A percentile compares a stretch with the other conserved stretches of the same genome.
Evolutionary conservation across 2,888 invertebrate species (phyloP).

Genomic region (Leucophenga montana): DNA sequence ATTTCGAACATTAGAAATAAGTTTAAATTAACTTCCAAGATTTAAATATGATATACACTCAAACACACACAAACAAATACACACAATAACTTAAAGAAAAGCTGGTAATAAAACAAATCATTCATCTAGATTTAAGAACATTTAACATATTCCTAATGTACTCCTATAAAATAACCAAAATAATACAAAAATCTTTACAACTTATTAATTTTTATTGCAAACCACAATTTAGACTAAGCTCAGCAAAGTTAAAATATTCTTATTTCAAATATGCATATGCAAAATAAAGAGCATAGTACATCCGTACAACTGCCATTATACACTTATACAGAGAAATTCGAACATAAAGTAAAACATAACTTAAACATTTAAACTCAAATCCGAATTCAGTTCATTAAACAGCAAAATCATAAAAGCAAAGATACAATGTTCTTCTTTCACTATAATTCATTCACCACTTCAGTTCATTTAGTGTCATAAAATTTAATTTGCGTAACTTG

Average conservation of each 20-base stretch:
- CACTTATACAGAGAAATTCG: background rate
- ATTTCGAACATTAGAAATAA: too few species aligned
- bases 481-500: conserved; percentile 19
- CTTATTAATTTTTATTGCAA: background rate
- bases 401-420: conserved; percentile 34
- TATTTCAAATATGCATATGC: background rate
- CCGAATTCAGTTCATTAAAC: conserved; percentile 22
- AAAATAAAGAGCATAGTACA: too few species aligned
- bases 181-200: too few species aligned
- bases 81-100: too few species aligned
- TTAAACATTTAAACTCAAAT: conserved; percentile 15
- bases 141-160: too few species aligned
- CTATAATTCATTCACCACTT: background rate
- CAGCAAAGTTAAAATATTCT: background rate
- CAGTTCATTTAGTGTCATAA: conserved; percentile 16
- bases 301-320: background rate
- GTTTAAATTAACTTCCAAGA: too few species aligned
- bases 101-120: too few species aligned
- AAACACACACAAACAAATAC: too few species aligned
- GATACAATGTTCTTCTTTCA: conserved; percentile 27
- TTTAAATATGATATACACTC: too few species aligned
- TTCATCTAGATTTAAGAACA: too few species aligned
- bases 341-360: conserved; percentile 9
- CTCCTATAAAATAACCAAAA: too few species aligned
- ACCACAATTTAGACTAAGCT: background rate